Base-by-base conservation (phyloP, 30 jellyfish, hydroid and myxozoan genomes). In the Sanderia malayensis region DNA sequence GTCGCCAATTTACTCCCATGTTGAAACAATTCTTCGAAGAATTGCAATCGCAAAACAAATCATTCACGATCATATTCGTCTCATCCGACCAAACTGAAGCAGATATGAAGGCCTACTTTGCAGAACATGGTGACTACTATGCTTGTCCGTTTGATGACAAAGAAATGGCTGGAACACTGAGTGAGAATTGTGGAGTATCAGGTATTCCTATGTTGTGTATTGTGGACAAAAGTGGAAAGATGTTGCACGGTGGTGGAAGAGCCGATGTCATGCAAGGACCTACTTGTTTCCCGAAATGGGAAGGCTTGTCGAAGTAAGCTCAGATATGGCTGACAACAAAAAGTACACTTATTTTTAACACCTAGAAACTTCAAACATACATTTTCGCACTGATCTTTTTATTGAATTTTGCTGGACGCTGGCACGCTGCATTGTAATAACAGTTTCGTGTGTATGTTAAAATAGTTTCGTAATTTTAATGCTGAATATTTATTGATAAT, bases 1-100 rank as follows among this genome's bases (percentile, higher is more conserved):
- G 87, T 69, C 26, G 79, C n/a, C 62, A 64, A 17, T 76, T 76
- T 61, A 76, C 87, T 31, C 87, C 87, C 20, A 45, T 60, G 44
- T 24, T 76, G 72, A 76, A 76, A 28, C 57, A 59, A 2, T 76
- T 76, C 62, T 46, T 27, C 72, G 87, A 30, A 19, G 80, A 61
- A 6, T 21, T n/a, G n/a, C n/a, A n/a, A n/a, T n/a, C 47, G 70
- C 18, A n/a, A 4, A 79, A 61, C 26, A 22, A 57, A 0, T 57
- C 79, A 28, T n/a, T 76, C 21, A 58, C 79, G 10, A 76, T 76
- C 37, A 76, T 76, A 13, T 76, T 76, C 71, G 87, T 76, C 18
- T 76, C 87, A 1, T 53, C 80, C 19, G 87, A 76, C 32, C 32
- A 79, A 25, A 79, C 60, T 28, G 87, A 76, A 31, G 66, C 7